Percentiles rank a stretch among this genome's conserved stretches.
phyloP scores from a whole-genome alignment of 2,113 vertebrate species.

The Coregonus clupeaformis region DNA sequence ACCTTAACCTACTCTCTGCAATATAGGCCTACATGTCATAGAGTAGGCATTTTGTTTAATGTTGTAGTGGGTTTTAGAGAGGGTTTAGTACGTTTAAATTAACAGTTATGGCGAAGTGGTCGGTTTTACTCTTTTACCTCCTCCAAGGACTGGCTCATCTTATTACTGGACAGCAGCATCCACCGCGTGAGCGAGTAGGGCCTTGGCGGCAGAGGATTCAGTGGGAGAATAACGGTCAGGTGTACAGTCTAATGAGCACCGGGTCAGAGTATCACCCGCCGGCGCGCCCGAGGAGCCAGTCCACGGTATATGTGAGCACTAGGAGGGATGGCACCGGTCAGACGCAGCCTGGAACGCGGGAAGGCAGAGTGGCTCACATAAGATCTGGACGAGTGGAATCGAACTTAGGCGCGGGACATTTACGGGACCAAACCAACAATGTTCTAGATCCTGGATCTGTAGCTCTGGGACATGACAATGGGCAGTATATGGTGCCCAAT shows the following conservation, averaged over 20 bases:
- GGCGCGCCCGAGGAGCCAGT: slow-evolving; percentile 48
- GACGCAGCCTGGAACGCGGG: slow-evolving; percentile 25
- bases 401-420: slow-evolving; percentile 7
- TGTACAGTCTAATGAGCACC: slow-evolving; percentile 75
- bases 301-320: slow-evolving; percentile 59
- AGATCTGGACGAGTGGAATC: slow-evolving; percentile 28
- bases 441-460: neutral
- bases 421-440: slow-evolving; percentile 13
- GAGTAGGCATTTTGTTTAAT: slow-evolving; percentile 4
- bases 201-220: slow-evolving; percentile 73
- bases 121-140: slow-evolving; percentile 54
- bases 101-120: slow-evolving; percentile 61
- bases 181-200: slow-evolving; percentile 32
- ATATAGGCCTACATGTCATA: slow-evolving; percentile 2
- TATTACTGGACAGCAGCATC: slow-evolving; percentile 53
- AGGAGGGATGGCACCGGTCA: slow-evolving; percentile 38
- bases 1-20: neutral
- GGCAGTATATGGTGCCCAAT: slow-evolving; percentile 23
- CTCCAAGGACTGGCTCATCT: slow-evolving; percentile 54
- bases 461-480: slow-evolving; percentile 8
- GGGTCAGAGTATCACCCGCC: slow-evolving; percentile 71
- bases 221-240: slow-evolving; percentile 76
- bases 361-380: slow-evolving; percentile 15
- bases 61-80: neutral
- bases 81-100: slow-evolving; percentile 2